Percentiles rank a stretch among this genome's conserved stretches.
Evolutionary conservation across 2,888 invertebrate genomes (phyloP).

Genomic region (Drosophila subquinaria): DNA sequence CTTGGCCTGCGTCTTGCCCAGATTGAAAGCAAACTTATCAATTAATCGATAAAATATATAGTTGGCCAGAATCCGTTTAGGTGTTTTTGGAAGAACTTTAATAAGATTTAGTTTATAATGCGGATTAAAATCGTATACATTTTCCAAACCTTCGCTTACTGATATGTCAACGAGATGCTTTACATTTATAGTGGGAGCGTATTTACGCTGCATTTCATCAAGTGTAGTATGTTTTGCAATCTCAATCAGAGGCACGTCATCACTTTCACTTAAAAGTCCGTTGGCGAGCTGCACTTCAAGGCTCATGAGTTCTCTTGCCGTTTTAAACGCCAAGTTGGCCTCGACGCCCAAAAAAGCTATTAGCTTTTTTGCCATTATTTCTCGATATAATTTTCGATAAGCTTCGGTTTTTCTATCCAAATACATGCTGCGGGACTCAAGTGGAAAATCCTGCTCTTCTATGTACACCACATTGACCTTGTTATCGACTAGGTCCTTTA

Average conservation of each 20-base stretch:
- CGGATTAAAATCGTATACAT: slow-evolving; percentile 69
- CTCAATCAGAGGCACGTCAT: slow-evolving; percentile 51
- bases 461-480: slow-evolving; percentile 68
- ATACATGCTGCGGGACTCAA: slow-evolving; percentile 69
- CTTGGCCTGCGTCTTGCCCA: slow-evolving; percentile 31
- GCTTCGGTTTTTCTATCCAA: slow-evolving; percentile 43
- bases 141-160: slow-evolving; percentile 59
- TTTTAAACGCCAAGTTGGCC: slow-evolving; percentile 39
- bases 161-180: slow-evolving; percentile 66
- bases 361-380: slow-evolving; percentile 52
- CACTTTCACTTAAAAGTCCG: slow-evolving; percentile 63
- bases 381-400: slow-evolving; percentile 32
- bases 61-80: slow-evolving; percentile 75
- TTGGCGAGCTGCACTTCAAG: slow-evolving; percentile 80
- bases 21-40: slow-evolving; percentile 58
- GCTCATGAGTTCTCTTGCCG: slow-evolving; percentile 73
- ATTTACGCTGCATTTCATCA: slow-evolving; percentile 60
- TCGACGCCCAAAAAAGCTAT: slow-evolving; percentile 60
- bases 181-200: slow-evolving; percentile 69
- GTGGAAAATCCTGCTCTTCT: slow-evolving; percentile 58
- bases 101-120: slow-evolving; percentile 74
- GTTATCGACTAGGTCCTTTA: slow-evolving; percentile 59
- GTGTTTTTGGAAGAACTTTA: slow-evolving; percentile 52
- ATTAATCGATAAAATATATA: slow-evolving; percentile 81
- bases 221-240: slow-evolving; percentile 55